Evolutionary conservation across 1,140 invertebrate genomes (phyloP), one percentile per base, ranked within the genome.

Genomic region (Sitophilus oryzae): DNA sequence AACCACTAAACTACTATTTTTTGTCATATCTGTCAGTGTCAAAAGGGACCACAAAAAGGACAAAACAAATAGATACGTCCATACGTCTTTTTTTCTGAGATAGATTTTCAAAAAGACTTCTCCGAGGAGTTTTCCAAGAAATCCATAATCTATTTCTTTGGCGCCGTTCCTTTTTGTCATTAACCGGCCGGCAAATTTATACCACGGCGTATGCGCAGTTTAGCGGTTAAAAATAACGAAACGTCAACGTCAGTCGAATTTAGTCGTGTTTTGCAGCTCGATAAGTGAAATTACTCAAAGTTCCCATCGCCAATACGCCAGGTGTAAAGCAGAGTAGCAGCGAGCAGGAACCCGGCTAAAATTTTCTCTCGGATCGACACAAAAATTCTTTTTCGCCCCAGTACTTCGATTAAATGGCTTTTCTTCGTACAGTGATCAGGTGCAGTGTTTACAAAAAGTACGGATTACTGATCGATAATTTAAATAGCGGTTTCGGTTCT

Each of bases 361-460:
- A 11, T 22, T 49, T 38, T 25, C 41, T 54, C 53, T 56, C 53
- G 53, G 53, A 56, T 49, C 53, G 37, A 43, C 40, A 56, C 18
- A 21, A 52, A 15, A 16, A 21, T 49, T 34, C 4, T 37, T 19
- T 48, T 37, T 36, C 53, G 52, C 44, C 38, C n/a, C 41, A 35
- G 41, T 43, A 56, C 23, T 35, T 56, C 53, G 49, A 18, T 56
- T 57, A 57, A 57, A 74, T 74, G 73, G 73, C 73, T 67, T 74
- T 74, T 72, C 66, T 74, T 67, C 69, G 70, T 64, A 64, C 69
- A 57, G 64, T 71, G 51, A 52, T 67, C 51, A 66, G 65, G 57
- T 68, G 61, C 56, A 73, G 64, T 68, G 69, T 67, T 37, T 60
- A 66, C 52, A 65, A 62, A 51, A 73, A 71, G 53, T 71, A 66